Conservation (phyloP, 2,888 invertebrate species). For the Lissonota sp. region DNA sequence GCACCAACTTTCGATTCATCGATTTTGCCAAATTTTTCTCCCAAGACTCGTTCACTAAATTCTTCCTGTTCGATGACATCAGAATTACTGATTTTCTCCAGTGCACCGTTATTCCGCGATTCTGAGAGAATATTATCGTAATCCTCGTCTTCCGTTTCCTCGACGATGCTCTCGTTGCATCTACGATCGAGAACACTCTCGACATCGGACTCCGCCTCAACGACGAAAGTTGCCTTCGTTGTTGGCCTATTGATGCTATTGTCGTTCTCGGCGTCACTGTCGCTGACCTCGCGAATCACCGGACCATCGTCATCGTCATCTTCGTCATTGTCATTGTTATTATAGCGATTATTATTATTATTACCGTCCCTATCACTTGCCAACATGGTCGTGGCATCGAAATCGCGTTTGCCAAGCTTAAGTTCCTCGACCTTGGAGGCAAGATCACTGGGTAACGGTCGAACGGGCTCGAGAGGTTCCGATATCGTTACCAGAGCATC, state of each 20-base stretch:
- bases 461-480: conserved; percentile 75
- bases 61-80: conserved; percentile 1
- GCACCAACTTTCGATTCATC: neutral
- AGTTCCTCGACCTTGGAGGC: conserved; percentile 69
- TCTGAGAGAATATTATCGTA: conserved; percentile 13
- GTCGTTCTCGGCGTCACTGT: conserved; percentile 76
- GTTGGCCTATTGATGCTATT: conserved; percentile 62
- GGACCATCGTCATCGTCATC: conserved; percentile 71
- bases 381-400: conserved; percentile 64
- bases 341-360: conserved; percentile 62
- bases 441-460: conserved; percentile 69
- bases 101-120: neutral
- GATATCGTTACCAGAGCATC: conserved; percentile 73
- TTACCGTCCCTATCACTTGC: conserved; percentile 48
- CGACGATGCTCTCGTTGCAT: conserved; percentile 79
- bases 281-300: conserved; percentile 79
- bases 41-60: neutral
- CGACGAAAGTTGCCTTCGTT: conserved; percentile 84
- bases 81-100: conserved; percentile 41
- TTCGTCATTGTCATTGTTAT: conserved; percentile 72
- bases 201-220: conserved; percentile 88
- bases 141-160: conserved; percentile 70
- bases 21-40: neutral
- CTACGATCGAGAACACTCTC: conserved; percentile 82
- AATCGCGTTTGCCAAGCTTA: conserved; percentile 65